phyloP scores from a whole-genome alignment of 2,888 invertebrate genomes.

The Sepioteuthis lessoniana region DNA sequence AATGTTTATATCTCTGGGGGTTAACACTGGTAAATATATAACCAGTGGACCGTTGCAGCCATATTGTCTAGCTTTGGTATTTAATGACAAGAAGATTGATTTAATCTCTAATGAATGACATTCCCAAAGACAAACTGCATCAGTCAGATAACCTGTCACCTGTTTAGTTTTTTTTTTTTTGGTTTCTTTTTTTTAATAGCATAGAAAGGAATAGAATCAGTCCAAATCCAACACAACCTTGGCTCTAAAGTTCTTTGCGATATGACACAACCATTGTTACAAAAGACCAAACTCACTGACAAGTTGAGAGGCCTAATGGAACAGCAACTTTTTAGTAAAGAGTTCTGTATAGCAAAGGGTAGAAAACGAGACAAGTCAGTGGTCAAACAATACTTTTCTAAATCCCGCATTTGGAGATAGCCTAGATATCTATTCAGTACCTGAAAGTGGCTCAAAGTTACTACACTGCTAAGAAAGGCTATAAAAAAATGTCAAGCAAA shows the following conservation, averaged over 20 bases:
- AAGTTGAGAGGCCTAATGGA: background rate
- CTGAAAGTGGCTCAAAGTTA: background rate
- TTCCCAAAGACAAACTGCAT: background rate
- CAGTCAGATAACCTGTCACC: background rate
- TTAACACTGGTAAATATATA: no score
- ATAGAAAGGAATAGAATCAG: background rate
- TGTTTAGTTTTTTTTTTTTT: background rate
- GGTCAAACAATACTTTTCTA: background rate
- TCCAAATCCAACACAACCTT: background rate
- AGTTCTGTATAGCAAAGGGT: background rate
- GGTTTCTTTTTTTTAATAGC: background rate
- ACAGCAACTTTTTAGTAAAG: background rate
- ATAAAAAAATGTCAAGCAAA: background rate
- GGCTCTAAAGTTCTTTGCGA: background rate
- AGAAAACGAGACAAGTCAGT: background rate
- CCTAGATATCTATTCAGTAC: background rate
- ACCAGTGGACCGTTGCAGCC: background rate
- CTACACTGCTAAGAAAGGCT: background rate
- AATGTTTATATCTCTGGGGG: background rate
- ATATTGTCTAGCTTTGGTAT: background rate
- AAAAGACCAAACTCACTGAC: background rate
- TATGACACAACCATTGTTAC: constrained; percentile 3
- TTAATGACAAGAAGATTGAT: background rate
- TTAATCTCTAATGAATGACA: background rate
- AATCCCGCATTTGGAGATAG: background rate